A percentile compares a stretch with the other conserved stretches of the same genome.
phyloP scores from a whole-genome alignment of 1,140 invertebrate genomes.

The Pseudomyrmex sp. region DNA sequence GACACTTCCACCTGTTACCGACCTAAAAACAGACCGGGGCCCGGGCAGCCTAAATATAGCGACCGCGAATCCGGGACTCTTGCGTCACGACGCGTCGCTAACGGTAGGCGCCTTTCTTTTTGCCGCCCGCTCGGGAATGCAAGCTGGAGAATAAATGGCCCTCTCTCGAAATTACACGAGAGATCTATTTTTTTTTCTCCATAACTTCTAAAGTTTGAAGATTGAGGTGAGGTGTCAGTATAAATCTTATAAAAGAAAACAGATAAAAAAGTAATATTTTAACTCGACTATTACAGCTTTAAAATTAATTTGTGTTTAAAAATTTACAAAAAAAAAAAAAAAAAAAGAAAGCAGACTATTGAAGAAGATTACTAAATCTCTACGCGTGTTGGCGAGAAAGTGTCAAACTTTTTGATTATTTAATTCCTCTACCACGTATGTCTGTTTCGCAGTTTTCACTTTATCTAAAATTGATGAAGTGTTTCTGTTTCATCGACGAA shows the following conservation, averaged over 20 bases:
- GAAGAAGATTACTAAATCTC: slow-evolving; percentile 3
- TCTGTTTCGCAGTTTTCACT: too few relatives aligned
- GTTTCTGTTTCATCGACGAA: neutral
- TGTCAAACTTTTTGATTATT: slow-evolving; percentile 64
- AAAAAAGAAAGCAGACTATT: neutral
- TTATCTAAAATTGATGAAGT: neutral
- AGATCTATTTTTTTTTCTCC: neutral
- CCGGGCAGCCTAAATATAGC: slow-evolving; percentile 83
- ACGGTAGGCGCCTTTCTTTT: slow-evolving; percentile 55
- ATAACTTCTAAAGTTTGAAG: neutral
- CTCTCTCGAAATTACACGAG: neutral
- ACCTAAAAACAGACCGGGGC: slow-evolving; percentile 82
- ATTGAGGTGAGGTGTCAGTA: neutral
- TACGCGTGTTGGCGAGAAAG: slow-evolving; percentile 61
- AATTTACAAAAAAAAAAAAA: neutral
- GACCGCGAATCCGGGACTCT: slow-evolving; percentile 80
- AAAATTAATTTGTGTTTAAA: neutral
- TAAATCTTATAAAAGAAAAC: neutral
- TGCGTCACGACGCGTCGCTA: slow-evolving; percentile 69
- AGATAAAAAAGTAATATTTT: neutral
- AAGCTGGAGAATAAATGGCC: slow-evolving; percentile 28
- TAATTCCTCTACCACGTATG: slow-evolving; percentile 26
- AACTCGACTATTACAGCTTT: neutral
- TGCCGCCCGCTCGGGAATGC: slow-evolving; percentile 29
- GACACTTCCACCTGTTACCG: slow-evolving; percentile 82